Evolutionary conservation across 2,888 invertebrate species (phyloP).

Genomic region (Zeuzera pyrina): DNA sequence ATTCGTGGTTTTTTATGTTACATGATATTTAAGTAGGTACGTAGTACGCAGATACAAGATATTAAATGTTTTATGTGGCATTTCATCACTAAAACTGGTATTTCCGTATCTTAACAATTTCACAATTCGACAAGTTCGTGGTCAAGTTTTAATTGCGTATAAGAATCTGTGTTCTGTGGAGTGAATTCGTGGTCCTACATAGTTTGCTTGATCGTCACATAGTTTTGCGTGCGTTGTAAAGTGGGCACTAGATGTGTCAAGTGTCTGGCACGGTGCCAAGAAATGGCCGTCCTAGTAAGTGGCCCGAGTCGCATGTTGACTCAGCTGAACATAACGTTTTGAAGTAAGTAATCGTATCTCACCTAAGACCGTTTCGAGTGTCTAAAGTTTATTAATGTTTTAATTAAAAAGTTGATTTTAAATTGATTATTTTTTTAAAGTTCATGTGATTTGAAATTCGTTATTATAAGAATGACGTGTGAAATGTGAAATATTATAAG

Average conservation of each 20-base stretch:
- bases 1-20: too few relatives aligned
- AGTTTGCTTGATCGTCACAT: constrained; percentile 23
- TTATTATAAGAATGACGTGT: too few relatives aligned
- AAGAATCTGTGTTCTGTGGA: constrained; percentile 5
- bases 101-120: too few relatives aligned
- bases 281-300: constrained; percentile 8
- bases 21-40: too few relatives aligned
- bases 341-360: constrained; percentile 18
- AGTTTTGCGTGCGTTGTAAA: constrained; percentile 23
- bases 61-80: too few relatives aligned
- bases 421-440: neutral
- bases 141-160: neutral
- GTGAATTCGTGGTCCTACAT: constrained; percentile 16
- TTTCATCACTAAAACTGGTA: too few relatives aligned
- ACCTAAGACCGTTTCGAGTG: neutral
- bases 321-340: constrained; percentile 33
- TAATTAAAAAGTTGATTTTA: neutral
- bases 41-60: too few relatives aligned
- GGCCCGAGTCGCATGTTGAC: constrained; percentile 16
- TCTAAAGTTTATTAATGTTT: neutral
- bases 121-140: neutral
- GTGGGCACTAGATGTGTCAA: constrained; percentile 44
- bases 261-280: constrained; percentile 42
- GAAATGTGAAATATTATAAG: too few relatives aligned
- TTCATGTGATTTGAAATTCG: too few relatives aligned